These are phyloP conservation scores for Heliconius hewitsoni DNA, from an alignment of 1,140 invertebrate species.

Conservation along the genomic window DNA sequence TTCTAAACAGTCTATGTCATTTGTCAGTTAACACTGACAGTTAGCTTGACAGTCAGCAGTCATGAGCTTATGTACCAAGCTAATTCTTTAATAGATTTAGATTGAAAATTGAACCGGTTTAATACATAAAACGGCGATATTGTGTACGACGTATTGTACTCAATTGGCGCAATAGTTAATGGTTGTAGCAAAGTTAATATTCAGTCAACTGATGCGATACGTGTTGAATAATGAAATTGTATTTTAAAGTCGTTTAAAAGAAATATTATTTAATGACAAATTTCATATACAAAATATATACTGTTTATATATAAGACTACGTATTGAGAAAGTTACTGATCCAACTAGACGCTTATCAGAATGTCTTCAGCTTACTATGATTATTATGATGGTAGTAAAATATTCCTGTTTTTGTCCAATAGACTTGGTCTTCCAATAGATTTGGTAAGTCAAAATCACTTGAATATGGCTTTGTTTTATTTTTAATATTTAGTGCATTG, in stretches of 20 bases:
- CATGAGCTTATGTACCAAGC: slow-evolving; percentile 13
- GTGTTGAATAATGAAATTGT: slow-evolving; percentile 13
- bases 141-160: slow-evolving; percentile 30
- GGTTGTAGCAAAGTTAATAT: slow-evolving; percentile 29
- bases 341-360: slow-evolving; percentile 26
- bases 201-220: slow-evolving; percentile 20
- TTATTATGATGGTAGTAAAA: slow-evolving; percentile 73
- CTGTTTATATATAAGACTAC: slow-evolving; percentile 9
- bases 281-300: not conserved
- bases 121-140: slow-evolving; percentile 35
- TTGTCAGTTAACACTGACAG: not conserved
- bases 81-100: slow-evolving; percentile 11
- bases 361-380: slow-evolving; percentile 62
- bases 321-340: slow-evolving; percentile 18
- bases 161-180: slow-evolving; percentile 36
- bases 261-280: slow-evolving; percentile 6
- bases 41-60: not conserved
- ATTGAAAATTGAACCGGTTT: slow-evolving; percentile 38
- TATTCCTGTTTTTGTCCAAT: slow-evolving; percentile 64
- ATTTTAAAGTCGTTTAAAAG: slow-evolving; percentile 20
- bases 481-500: not conserved
- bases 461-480: not conserved
- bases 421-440: slow-evolving; percentile 71
- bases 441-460: slow-evolving; percentile 58
- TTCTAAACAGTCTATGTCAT: not conserved